Evolutionary conservation across 2,797 vertebrate genomes (phyloP), one percentile per base, ranked within the genome.

Genomic region (Rallus crepitans): DNA sequence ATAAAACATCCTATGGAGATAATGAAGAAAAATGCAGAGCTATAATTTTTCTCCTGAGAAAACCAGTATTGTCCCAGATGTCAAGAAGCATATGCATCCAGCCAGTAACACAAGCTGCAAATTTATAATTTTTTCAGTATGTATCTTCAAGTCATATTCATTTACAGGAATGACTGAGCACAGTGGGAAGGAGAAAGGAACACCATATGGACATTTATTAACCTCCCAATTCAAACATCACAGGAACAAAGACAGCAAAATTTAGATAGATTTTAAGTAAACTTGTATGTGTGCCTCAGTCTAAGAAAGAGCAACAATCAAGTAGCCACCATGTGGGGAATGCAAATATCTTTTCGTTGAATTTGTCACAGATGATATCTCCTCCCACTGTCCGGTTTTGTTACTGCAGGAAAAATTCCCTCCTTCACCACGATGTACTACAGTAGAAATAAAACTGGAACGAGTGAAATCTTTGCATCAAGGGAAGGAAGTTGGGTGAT

Each of bases 371-470:
- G 35, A 39, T 2, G 9, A 35, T 21, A 24, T 6, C 45, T 3
- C 25, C 17, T 47, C 23, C 20, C 6, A 30, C 15, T 50, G 25
- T 37, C 39, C 16, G 12, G 23, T 61, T 65, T 77, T 78, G 11
- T 35, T 80, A 48, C 2, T 17, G 47, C 11, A 4, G 7, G 19
- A n/a, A 63, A 77, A 48, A 66, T 5, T 64, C 4, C 2, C 12
- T 45, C 28, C 53, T 57, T 47, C 7, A 47, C 11, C 4, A 42
- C 1, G 0, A 13, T 52, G 28, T 6, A 21, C 10, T 37, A 63
- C 13, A 31, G 35, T 20, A 90, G 25, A 93, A 69, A 60, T 30
- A 48, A 82, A 80, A 35, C 13, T 16, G 7, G 1, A 80, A 48
- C 9, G n/a, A 50, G 6, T 18, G 12, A 78, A 63, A 48, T 4